Evolutionary conservation across 2,113 vertebrate genomes (phyloP).

Genomic region (Odontesthes bonariensis): DNA sequence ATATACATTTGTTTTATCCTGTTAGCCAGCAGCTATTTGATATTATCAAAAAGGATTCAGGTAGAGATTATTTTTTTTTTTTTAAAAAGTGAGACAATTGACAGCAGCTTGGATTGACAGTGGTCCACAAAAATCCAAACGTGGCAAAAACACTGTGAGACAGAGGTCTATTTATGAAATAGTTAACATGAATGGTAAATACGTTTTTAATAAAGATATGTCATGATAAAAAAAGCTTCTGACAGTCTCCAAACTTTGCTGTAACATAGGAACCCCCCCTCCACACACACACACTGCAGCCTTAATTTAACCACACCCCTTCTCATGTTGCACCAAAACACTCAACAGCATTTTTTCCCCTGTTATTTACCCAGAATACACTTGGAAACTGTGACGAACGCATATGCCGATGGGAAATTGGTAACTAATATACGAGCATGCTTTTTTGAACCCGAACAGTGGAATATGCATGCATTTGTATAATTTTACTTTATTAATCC

Average conservation of each 20-base stretch:
- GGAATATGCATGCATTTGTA: background rate
- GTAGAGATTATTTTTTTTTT: no score
- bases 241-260: slow-evolving; percentile 23
- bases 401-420: slow-evolving; percentile 5
- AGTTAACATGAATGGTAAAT: no score
- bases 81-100: no score
- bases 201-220: background rate
- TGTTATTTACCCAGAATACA: slow-evolving; percentile 77
- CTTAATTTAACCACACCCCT: slow-evolving; percentile 72
- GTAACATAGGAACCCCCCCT: background rate
- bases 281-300: slow-evolving; percentile 52
- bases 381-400: slow-evolving; percentile 72
- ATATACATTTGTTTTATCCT: no score
- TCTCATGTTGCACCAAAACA: slow-evolving; percentile 69
- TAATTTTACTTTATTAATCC: background rate
- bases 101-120: no score
- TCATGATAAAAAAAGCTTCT: background rate
- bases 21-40: no score
- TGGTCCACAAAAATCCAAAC: no score
- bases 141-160: no score
- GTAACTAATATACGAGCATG: background rate
- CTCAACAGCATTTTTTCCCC: slow-evolving; percentile 15
- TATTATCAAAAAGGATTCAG: no score
- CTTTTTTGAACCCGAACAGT: slow-evolving; percentile 11
- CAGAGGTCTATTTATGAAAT: no score